These are phyloP conservation scores for Halictus quadricinctus DNA, from an alignment of 2,888 invertebrate genomes.

Conservation along the genomic window DNA sequence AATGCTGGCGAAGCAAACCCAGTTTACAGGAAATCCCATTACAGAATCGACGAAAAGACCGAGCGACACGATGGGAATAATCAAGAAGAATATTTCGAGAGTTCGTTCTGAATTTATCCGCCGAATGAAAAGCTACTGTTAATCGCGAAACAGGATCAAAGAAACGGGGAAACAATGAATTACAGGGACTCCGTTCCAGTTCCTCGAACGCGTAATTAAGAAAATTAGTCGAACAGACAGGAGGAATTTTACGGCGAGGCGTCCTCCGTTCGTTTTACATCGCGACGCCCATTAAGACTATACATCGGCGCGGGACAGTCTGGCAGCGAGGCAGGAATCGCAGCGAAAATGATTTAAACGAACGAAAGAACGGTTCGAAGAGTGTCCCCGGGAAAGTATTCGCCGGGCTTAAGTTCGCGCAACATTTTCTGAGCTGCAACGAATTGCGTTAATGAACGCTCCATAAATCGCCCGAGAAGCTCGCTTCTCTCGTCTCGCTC, in stretches of 20 bases:
- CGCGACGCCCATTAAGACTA: neutral
- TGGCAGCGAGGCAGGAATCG: slow-evolving; percentile 1
- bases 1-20: neutral
- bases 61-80: neutral
- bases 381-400: neutral
- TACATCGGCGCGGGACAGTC: slow-evolving; percentile 11
- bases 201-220: neutral
- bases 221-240: slow-evolving; percentile 1
- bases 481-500: neutral
- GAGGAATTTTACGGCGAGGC: neutral
- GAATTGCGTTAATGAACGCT: slow-evolving; percentile 36
- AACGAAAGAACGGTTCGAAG: slow-evolving; percentile 8
- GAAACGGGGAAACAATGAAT: neutral
- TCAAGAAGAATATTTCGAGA: neutral
- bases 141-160: slow-evolving; percentile 7
- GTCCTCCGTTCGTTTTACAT: neutral
- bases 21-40: neutral
- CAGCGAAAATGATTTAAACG: slow-evolving; percentile 10
- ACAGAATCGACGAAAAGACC: neutral
- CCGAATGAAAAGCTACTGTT: neutral
- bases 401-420: neutral
- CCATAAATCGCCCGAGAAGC: slow-evolving; percentile 24
- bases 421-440: slow-evolving; percentile 13
- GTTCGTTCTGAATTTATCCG: neutral
- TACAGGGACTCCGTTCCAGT: slow-evolving; percentile 1